phyloP scores from a whole-genome alignment of 2,888 invertebrate species.

The Apodemia duryi region DNA sequence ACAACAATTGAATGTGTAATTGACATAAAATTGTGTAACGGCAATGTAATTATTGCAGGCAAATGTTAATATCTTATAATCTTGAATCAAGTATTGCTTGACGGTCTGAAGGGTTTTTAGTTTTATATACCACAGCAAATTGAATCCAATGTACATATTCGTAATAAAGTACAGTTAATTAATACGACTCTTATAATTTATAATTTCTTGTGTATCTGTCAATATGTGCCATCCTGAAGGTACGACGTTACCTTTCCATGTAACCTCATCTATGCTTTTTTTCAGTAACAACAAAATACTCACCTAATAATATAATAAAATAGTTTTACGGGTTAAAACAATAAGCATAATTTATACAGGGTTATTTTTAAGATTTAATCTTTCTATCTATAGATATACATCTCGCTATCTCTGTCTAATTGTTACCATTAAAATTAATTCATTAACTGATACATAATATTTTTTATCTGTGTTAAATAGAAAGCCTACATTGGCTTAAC shows the following conservation, averaged over 20 bases:
- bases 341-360: slow-evolving; percentile 78
- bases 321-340: slow-evolving; percentile 63
- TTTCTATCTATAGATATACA: slow-evolving; percentile 16
- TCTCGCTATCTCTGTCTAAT: slow-evolving; percentile 16
- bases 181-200: slow-evolving; percentile 53
- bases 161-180: slow-evolving; percentile 72
- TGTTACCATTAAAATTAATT: slow-evolving; percentile 20
- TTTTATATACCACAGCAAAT: slow-evolving; percentile 21
- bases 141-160: slow-evolving; percentile 59
- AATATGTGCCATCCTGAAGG: slow-evolving; percentile 71
- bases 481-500: neutral
- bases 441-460: neutral
- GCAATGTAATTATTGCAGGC: neutral
- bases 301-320: slow-evolving; percentile 64
- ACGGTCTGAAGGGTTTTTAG: neutral
- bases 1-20: neutral
- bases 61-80: too few species aligned
- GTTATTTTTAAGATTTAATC: slow-evolving; percentile 66
- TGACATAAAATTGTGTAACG: neutral
- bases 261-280: slow-evolving; percentile 70
- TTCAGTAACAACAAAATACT: slow-evolving; percentile 71
- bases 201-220: slow-evolving; percentile 61
- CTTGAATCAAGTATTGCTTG: slow-evolving; percentile 3
- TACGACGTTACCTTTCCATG: slow-evolving; percentile 63
- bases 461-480: neutral